Conservation (phyloP, 2,113 vertebrate genomes). For the Smithornis capensis region DNA sequence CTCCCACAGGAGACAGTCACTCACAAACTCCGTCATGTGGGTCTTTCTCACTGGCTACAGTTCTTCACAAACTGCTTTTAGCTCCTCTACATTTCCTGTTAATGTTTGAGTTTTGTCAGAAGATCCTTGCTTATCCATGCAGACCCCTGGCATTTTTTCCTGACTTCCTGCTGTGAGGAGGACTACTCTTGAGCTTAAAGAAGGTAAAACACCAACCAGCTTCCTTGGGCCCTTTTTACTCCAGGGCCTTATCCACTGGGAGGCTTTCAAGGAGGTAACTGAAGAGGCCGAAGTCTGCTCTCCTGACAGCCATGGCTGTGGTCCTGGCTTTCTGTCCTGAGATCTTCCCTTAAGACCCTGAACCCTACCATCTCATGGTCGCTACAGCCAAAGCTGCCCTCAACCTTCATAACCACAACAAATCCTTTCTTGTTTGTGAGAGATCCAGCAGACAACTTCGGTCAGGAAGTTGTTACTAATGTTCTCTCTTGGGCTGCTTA, state of each 20-base stretch:
- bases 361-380: background rate
- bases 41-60: background rate
- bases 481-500: background rate
- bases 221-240: background rate
- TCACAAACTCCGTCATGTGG: background rate
- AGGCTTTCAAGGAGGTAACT: background rate
- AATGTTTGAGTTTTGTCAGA: background rate
- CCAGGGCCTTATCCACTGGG: background rate
- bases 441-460: background rate
- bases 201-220: background rate
- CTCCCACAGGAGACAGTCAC: background rate
- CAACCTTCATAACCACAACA: background rate
- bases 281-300: background rate
- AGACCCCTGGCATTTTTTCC: background rate
- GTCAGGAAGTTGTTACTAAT: background rate
- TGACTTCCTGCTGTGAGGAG: background rate
- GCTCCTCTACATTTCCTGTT: background rate
- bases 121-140: background rate
- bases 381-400: background rate
- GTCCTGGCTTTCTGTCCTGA: background rate
- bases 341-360: background rate
- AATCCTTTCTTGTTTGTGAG: background rate
- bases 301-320: background rate
- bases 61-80: background rate
- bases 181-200: background rate